Percentiles rank a stretch among this genome's conserved stretches.
Conservation (phyloP, 1,140 invertebrate species). For the Apis laboriosa region DNA sequence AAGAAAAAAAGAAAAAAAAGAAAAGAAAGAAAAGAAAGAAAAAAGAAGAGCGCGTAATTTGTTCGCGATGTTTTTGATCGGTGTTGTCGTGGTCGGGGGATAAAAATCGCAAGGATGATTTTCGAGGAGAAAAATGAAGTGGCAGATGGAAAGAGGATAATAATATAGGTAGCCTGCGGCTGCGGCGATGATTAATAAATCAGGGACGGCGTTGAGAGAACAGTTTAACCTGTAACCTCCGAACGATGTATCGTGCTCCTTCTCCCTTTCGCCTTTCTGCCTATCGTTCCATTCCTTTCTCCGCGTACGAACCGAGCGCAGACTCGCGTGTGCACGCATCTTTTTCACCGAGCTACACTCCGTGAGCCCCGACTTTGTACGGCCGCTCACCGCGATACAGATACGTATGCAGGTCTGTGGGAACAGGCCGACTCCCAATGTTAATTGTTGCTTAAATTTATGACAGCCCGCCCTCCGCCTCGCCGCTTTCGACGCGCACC, state of each 20-base stretch:
- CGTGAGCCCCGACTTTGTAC: conserved; percentile 36
- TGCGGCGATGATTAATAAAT: conserved; percentile 74
- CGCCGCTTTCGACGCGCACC: conserved; percentile 31
- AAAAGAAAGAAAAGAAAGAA: neutral
- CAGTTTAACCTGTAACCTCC: conserved; percentile 73
- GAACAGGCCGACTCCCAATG: conserved; percentile 72
- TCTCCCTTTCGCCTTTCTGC: conserved; percentile 52
- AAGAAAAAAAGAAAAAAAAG: too few relatives aligned
- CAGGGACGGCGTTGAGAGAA: conserved; percentile 75
- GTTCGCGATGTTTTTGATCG: neutral
- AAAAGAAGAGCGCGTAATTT: neutral
- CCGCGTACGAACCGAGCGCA: conserved; percentile 25
- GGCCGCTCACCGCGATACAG: conserved; percentile 65
- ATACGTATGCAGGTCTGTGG: conserved; percentile 66
- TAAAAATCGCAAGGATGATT: conserved; percentile 33
- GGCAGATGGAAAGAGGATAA: conserved; percentile 64
- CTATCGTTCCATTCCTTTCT: conserved; percentile 44
- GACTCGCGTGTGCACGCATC: conserved; percentile 54
- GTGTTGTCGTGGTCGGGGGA: neutral
- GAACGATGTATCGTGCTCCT: conserved; percentile 70
- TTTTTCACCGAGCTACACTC: conserved; percentile 59
- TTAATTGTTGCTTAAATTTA: conserved; percentile 80
- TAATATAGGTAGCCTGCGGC: conserved; percentile 69
- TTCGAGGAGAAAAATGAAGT: conserved; percentile 58
- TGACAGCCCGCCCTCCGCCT: conserved; percentile 69